Conservation (phyloP, 2,888 invertebrate species). For the Dryobotodes eremita region DNA sequence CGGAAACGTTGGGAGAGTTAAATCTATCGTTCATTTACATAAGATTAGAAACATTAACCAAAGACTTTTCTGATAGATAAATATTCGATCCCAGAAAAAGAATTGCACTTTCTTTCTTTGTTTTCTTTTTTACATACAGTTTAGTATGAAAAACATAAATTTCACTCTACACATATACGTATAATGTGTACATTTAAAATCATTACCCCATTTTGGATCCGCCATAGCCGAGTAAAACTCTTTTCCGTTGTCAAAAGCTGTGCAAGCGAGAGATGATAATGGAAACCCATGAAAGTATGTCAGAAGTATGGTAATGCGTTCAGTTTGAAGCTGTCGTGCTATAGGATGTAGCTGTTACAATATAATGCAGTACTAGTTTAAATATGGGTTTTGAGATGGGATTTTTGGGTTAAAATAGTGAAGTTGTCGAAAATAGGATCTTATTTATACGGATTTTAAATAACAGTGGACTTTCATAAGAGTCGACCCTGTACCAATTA, state of each 20-base stretch:
- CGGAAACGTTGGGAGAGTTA: background rate
- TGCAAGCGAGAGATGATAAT: constrained; percentile 48
- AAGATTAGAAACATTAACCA: background rate
- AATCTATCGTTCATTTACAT: background rate
- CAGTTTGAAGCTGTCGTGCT: constrained; percentile 32
- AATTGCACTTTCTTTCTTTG: background rate
- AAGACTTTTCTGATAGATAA: background rate
- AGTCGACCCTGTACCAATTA: background rate
- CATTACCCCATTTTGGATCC: constrained; percentile 53
- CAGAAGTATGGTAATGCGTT: constrained; percentile 53
- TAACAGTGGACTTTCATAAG: background rate
- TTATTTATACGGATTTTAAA: background rate
- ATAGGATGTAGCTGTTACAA: constrained; percentile 6
- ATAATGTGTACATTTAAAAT: constrained; percentile 60
- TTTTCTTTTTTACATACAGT: background rate
- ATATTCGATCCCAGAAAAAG: background rate
- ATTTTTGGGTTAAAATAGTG: background rate
- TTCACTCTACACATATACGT: constrained; percentile 4
- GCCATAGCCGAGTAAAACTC: constrained; percentile 32
- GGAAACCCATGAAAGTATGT: constrained; percentile 53
- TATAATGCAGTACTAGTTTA: constrained; percentile 17
- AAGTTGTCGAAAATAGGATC: background rate
- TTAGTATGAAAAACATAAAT: background rate
- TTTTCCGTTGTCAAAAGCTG: constrained; percentile 41
- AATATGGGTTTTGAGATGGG: background rate